Evolutionary conservation across 2,888 invertebrate genomes (phyloP).

Genomic region (Podabrus alpinus): DNA sequence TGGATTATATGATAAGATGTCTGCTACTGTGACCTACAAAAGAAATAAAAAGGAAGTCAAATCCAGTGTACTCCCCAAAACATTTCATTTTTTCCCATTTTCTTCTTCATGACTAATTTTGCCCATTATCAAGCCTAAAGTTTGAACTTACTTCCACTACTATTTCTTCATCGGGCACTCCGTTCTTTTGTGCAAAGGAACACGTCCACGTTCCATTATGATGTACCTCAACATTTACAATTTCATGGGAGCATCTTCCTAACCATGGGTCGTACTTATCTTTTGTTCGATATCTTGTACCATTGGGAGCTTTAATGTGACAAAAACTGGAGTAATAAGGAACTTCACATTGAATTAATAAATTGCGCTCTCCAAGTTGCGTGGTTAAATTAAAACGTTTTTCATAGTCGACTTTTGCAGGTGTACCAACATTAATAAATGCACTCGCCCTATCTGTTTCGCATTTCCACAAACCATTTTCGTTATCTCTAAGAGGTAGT

Average conservation of each 20-base stretch:
- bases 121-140: not conserved
- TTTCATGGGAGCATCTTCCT: conserved; percentile 18
- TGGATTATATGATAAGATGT: conserved; percentile 13
- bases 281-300: conserved; percentile 17
- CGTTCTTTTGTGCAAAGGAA: conserved; percentile 21
- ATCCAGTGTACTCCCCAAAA: too few species aligned
- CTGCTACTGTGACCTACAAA: conserved; percentile 15
- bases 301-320: conserved; percentile 28
- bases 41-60: not conserved
- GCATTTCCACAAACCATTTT: conserved; percentile 31
- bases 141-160: conserved; percentile 19
- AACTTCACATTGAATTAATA: conserved; percentile 26
- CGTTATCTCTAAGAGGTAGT: conserved; percentile 20
- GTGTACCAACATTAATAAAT: conserved; percentile 12
- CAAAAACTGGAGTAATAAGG: conserved; percentile 27
- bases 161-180: conserved; percentile 23
- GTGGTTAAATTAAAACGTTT: conserved; percentile 4
- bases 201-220: conserved; percentile 34
- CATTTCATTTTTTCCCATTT: not conserved
- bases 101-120: too few species aligned
- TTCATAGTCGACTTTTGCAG: not conserved
- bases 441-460: conserved; percentile 5
- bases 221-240: not conserved
- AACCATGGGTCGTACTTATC: conserved; percentile 1
- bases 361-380: not conserved